Conservation (phyloP, 2,888 invertebrate species). For the Tolmerus cingulatus region DNA sequence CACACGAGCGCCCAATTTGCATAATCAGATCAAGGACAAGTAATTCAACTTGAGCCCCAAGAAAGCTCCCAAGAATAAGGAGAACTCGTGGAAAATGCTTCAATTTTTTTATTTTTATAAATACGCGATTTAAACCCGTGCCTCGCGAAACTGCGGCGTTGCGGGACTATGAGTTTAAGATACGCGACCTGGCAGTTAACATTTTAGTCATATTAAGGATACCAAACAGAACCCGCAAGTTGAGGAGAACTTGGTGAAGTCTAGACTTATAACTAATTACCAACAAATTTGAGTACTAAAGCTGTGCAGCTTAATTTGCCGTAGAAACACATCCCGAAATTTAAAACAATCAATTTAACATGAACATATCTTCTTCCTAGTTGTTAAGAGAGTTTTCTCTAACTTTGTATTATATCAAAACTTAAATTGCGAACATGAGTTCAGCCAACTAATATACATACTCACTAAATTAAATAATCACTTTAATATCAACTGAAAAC, state of each 20-base stretch:
- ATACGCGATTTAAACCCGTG: background rate
- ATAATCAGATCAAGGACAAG: conserved; percentile 36
- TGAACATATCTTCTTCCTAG: background rate
- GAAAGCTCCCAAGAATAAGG: background rate
- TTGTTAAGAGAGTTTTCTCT: background rate
- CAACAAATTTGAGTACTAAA: background rate
- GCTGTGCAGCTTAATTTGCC: background rate
- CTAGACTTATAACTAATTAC: background rate
- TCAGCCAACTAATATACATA: background rate
- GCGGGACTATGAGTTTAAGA: background rate
- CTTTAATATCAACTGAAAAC: no score
- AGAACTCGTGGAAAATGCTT: background rate
- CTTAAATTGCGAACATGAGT: background rate
- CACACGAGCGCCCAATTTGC: conserved; percentile 37
- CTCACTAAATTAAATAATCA: no score
- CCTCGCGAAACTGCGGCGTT: background rate
- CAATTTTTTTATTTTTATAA: background rate
- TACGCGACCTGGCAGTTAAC: background rate
- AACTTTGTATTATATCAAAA: background rate
- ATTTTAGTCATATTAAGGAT: background rate
- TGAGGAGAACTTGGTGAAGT: background rate
- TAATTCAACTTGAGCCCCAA: conserved; percentile 17
- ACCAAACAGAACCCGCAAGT: background rate
- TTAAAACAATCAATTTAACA: background rate
- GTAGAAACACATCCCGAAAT: background rate